Conservation (phyloP, 2,888 invertebrate species). For the Acanthosoma haemorrhoidale region DNA sequence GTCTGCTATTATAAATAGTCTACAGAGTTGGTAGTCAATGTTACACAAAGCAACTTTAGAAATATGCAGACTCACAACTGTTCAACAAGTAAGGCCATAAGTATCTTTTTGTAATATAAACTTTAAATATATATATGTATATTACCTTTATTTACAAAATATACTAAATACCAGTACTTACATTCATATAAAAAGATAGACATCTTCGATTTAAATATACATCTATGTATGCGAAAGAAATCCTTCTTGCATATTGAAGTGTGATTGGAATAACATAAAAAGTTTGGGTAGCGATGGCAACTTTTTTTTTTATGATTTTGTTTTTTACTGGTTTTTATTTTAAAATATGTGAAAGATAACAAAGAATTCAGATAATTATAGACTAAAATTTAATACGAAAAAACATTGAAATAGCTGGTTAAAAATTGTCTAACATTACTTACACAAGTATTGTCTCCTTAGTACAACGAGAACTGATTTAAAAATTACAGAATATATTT, state of each 20-base stretch:
- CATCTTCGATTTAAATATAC: conserved; percentile 1
- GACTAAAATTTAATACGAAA: neutral
- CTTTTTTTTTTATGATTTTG: too few relatives aligned
- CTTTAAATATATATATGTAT: conserved; percentile 9
- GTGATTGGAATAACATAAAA: neutral
- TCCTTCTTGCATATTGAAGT: neutral
- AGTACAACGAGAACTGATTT: conserved; percentile 14
- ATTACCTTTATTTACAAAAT: conserved; percentile 22
- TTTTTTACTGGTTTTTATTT: neutral
- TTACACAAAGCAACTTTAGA: conserved; percentile 18
- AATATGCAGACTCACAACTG: conserved; percentile 25
- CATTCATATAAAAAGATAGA: conserved; percentile 9
- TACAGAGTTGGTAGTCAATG: conserved; percentile 13
- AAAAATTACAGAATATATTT: conserved; percentile 21
- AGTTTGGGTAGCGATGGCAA: too few relatives aligned
- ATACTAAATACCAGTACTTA: conserved; percentile 13
- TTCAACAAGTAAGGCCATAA: conserved; percentile 24
- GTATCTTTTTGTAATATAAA: conserved; percentile 12
- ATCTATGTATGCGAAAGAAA: neutral
- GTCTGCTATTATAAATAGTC: conserved; percentile 8
- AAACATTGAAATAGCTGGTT: neutral
- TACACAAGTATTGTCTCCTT: conserved; percentile 12
- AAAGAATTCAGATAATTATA: neutral
- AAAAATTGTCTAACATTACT: neutral
- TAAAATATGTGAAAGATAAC: neutral